phyloP scores from a whole-genome alignment of 2,797 vertebrate genomes.

The Cirrhinus molitorella region DNA sequence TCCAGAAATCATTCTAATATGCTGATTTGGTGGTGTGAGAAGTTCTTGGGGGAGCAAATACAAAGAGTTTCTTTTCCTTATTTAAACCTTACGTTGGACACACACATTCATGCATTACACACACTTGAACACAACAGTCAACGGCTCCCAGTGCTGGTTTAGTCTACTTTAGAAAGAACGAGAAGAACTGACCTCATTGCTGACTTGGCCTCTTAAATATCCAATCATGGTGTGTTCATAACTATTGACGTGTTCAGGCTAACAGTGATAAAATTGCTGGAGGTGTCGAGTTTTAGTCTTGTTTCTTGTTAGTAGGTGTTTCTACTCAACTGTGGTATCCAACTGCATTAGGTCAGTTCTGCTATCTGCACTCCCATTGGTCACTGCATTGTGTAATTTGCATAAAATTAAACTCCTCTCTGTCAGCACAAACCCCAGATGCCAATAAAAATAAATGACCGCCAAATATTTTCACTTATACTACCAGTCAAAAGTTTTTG shows the following conservation, averaged over 20 bases:
- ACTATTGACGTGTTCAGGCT: neutral
- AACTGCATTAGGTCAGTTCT: neutral
- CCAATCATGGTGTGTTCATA: neutral
- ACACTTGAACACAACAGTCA: conserved; percentile 1
- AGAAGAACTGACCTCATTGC: neutral
- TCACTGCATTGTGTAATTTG: neutral
- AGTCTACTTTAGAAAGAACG: neutral
- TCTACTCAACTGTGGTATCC: neutral
- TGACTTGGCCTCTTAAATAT: neutral
- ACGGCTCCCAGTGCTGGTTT: neutral
- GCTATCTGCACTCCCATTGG: neutral
- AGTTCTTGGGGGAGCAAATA: neutral
- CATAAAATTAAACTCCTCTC: neutral
- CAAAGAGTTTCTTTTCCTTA: neutral
- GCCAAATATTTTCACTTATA: too few species aligned
- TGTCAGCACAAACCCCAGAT: neutral
- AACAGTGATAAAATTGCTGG: neutral
- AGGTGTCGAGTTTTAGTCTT: neutral
- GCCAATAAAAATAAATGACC: too few species aligned
- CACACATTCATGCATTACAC: neutral
- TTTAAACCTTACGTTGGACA: neutral
- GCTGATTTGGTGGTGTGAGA: neutral
- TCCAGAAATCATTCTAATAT: too few species aligned
- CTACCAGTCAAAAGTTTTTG: too few species aligned
- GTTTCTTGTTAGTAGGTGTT: neutral